These are phyloP conservation scores for Anagrus nilaparvatae DNA, from an alignment of 1,140 invertebrate genomes.

Conservation along the genomic window DNA sequence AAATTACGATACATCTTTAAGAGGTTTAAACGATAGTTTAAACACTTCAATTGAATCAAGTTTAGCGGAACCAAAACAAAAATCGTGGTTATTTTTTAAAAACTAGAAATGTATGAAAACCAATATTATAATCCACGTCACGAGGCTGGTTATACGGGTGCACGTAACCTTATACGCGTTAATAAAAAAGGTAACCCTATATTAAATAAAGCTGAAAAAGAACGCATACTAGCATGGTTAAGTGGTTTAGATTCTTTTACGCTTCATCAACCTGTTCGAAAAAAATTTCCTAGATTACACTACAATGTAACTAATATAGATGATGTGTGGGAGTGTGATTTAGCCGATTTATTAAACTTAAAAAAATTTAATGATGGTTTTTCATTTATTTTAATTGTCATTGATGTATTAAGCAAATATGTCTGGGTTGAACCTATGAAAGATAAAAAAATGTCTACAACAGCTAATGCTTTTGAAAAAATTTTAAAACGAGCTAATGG, in stretches of 20 bases:
- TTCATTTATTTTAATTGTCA: constrained; percentile 29
- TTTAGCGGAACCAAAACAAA: too few species aligned
- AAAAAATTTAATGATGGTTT: constrained; percentile 23
- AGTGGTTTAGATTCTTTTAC: constrained; percentile 11
- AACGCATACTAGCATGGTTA: constrained; percentile 9
- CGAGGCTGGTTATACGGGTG: constrained; percentile 1
- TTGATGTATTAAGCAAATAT: constrained; percentile 30
- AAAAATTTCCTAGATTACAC: constrained; percentile 7
- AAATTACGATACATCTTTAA: too few species aligned
- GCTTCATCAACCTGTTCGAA: not conserved
- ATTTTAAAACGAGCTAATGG: not conserved
- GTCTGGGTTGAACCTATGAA: constrained; percentile 26
- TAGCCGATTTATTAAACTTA: constrained; percentile 23
- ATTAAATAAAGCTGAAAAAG: not conserved
- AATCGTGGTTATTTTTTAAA: too few species aligned
- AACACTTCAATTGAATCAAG: too few species aligned
- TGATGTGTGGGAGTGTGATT: constrained; percentile 29
- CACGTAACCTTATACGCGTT: not conserved
- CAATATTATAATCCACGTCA: not conserved
- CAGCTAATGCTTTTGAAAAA: not conserved
- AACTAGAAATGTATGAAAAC: too few species aligned
- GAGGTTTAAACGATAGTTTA: too few species aligned
- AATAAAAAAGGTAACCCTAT: not conserved
- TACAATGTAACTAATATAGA: constrained; percentile 14
- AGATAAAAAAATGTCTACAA: constrained; percentile 20